Evolutionary conservation across 2,113 vertebrate species (phyloP), one percentile per base, ranked within the genome.

Genomic region (Apodemus speciosus): DNA sequence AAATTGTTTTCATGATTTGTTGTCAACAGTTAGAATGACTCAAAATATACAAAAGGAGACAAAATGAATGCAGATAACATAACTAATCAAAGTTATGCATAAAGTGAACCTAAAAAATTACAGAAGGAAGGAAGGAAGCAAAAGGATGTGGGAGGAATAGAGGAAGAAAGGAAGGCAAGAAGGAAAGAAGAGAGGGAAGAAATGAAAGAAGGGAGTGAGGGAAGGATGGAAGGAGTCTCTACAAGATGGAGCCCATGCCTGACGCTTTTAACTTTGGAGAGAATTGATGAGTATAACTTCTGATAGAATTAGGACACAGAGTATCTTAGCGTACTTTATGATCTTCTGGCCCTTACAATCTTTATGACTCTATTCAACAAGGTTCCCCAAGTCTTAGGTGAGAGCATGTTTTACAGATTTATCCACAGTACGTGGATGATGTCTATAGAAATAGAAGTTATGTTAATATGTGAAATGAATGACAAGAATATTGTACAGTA

Each of bases 131-230:
- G 9, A 20, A 46, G 14, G 8, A 30, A 30, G 13, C 13, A 15
- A 7, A 51, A 32, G 27, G 7, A n/a, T 2, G 51, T 13, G 20
- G 27, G 18, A 21, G 20, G 35, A 20, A 72, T 46, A 6, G 43
- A 46, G 43, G 9, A 20, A 53, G 32, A 20, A 32, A 46, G 14
- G 8, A 30, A 30, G 3, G 13, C 13, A 15, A 9, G 16, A 6
- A 40, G 23, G 20, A 7, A 51, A 32, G 43, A 3, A 53, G 6
- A 9, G 51, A 23, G 20, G 27, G 18, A 21, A 20, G 35, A 20
- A 72, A 40, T 9, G 11, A 3, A 21, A 0, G 15, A 27, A 49
- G 27, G 3, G 15, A 49, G 1, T 3, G 73, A 16, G 0, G 13
- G 25, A 32, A 16, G 30, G 1, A 49, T 56, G 35, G 20, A 25